Percentiles rank a stretch among this genome's conserved stretches.
Conservation (phyloP, 2,797 vertebrate genomes). For the Gallinago nigripennis region DNA sequence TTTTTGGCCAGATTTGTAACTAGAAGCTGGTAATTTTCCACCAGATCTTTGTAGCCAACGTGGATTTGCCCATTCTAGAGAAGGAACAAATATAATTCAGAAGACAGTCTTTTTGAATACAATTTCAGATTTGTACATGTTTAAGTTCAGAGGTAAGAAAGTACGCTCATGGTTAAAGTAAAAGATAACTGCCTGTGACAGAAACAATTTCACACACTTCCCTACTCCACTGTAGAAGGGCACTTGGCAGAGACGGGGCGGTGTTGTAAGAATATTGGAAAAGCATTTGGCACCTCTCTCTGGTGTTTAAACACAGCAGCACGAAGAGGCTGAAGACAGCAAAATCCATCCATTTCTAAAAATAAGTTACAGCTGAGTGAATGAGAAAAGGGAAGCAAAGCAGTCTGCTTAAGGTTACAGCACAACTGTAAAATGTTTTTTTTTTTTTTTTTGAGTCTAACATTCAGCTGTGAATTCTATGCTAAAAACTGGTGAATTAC, state of each 20-base stretch:
- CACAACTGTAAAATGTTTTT: background rate
- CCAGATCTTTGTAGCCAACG: conserved; percentile 91
- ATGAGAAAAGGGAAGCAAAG: background rate
- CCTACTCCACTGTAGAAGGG: background rate
- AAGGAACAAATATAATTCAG: background rate
- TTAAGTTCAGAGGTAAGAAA: conserved; percentile 1
- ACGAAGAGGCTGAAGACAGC: background rate
- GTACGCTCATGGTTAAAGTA: background rate
- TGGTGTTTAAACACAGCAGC: background rate
- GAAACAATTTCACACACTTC: background rate
- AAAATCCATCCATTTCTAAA: conserved; percentile 12
- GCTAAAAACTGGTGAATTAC: background rate
- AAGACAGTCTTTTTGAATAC: background rate
- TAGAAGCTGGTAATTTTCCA: conserved; percentile 92
- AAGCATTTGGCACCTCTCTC: conserved; percentile 8
- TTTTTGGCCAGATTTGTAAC: conserved; percentile 87
- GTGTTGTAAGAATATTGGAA: background rate
- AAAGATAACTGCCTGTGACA: background rate
- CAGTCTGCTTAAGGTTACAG: background rate
- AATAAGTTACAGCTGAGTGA: background rate
- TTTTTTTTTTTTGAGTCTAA: background rate
- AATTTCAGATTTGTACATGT: background rate
- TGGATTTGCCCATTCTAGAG: conserved; percentile 81
- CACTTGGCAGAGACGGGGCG: background rate
- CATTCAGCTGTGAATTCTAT: background rate